These are phyloP conservation scores for Pyrocoelia pectoralis DNA, from an alignment of 2,888 invertebrate species.

Conservation along the genomic window DNA sequence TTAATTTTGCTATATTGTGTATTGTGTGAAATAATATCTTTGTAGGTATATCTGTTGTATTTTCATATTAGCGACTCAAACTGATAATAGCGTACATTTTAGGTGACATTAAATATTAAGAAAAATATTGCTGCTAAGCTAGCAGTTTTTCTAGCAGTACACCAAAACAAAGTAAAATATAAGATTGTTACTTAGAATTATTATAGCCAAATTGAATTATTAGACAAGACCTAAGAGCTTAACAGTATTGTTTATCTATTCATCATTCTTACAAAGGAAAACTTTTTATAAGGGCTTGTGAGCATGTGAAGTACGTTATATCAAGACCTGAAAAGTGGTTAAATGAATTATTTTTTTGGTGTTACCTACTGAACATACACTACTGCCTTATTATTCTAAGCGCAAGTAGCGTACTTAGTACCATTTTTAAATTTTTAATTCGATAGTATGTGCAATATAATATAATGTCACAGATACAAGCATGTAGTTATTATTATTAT, in stretches of 20 bases:
- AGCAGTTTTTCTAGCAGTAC: constrained; percentile 28
- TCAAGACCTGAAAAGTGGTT: constrained; percentile 16
- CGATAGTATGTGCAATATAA: neutral
- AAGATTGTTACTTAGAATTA: constrained; percentile 35
- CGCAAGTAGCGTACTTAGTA: constrained; percentile 29
- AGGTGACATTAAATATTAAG: constrained; percentile 12
- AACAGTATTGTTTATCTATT: constrained; percentile 29
- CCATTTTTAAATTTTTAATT: neutral
- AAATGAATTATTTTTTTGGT: constrained; percentile 17
- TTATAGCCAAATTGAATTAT: constrained; percentile 35
- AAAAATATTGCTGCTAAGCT: constrained; percentile 24
- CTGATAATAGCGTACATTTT: neutral
- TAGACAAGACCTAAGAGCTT: constrained; percentile 36
- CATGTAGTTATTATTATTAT: neutral
- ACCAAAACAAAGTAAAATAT: constrained; percentile 28
- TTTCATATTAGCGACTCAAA: constrained; percentile 15
- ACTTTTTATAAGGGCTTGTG: constrained; percentile 20
- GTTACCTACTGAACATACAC: constrained; percentile 25
- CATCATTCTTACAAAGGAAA: constrained; percentile 17
- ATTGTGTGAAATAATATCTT: constrained; percentile 24
- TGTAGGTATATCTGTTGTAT: no score
- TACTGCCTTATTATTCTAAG: constrained; percentile 44
- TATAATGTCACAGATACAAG: neutral
- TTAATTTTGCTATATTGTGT: constrained; percentile 4
- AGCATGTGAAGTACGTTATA: constrained; percentile 16